Evolutionary conservation across 2,888 invertebrate genomes (phyloP).

Genomic region (Agapostemon virescens): DNA sequence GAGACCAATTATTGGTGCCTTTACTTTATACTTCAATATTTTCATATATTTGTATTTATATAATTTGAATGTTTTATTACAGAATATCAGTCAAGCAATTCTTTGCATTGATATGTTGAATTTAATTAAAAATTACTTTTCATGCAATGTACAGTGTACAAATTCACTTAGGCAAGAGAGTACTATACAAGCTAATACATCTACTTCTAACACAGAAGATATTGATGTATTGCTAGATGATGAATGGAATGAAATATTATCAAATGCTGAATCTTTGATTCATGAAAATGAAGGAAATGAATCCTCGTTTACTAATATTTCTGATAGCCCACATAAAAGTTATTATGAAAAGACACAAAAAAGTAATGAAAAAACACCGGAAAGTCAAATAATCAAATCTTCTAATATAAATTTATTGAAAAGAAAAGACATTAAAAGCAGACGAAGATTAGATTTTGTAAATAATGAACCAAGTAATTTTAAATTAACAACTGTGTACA

Average conservation of each 20-base stretch:
- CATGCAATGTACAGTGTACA: too few relatives aligned
- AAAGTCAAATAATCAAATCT: constrained; percentile 70
- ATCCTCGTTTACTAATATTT: not conserved
- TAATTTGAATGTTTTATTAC: constrained; percentile 28
- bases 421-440: constrained; percentile 10
- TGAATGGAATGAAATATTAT: constrained; percentile 40
- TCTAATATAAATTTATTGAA: constrained; percentile 21
- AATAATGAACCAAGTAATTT: constrained; percentile 78
- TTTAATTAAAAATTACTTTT: constrained; percentile 47
- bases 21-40: not conserved
- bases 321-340: not conserved
- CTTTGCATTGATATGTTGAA: constrained; percentile 54
- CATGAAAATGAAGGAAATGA: not conserved
- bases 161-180: not conserved
- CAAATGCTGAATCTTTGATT: not conserved
- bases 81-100: constrained; percentile 43
- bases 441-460: constrained; percentile 54
- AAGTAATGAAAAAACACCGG: constrained; percentile 82
- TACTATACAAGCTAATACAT: not conserved
- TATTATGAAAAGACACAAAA: constrained; percentile 68
- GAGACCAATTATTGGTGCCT: too few relatives aligned
- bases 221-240: constrained; percentile 46
- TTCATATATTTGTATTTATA: not conserved
- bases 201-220: not conserved
- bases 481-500: constrained; percentile 82